phyloP scores from a whole-genome alignment of 2,888 invertebrate species.

The Pristionchus entomophagus region DNA sequence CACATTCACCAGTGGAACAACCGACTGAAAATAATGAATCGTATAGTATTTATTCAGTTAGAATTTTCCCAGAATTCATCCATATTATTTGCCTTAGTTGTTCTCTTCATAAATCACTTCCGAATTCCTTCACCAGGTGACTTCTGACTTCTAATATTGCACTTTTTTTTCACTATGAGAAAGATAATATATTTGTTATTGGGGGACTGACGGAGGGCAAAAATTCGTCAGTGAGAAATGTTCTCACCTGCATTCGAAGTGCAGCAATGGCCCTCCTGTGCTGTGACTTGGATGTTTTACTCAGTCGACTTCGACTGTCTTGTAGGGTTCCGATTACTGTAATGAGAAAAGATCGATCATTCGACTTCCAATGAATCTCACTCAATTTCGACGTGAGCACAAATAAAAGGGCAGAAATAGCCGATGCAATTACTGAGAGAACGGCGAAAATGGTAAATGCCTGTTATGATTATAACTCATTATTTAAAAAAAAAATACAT shows the following conservation, averaged over 20 bases:
- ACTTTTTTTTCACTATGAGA: no score
- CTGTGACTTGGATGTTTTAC: background rate
- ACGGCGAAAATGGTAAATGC: background rate
- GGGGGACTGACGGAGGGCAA: no score
- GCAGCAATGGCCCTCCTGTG: constrained; percentile 2
- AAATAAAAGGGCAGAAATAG: background rate
- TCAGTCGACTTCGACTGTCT: constrained; percentile 1
- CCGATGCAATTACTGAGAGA: background rate
- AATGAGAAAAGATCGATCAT: background rate
- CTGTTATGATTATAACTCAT: background rate
- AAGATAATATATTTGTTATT: no score
- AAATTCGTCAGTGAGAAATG: no score
- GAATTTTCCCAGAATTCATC: no score
- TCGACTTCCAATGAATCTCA: background rate
- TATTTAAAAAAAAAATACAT: background rate
- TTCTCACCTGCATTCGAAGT: background rate
- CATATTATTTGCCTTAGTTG: no score
- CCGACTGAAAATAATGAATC: background rate
- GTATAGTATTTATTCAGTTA: no score
- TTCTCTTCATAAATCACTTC: no score
- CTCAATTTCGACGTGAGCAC: background rate
- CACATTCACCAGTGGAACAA: background rate
- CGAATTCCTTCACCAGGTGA: no score
- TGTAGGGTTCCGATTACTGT: background rate
- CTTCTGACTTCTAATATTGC: no score